These are phyloP conservation scores for Nephrotoma appendiculata DNA, from an alignment of 2,888 invertebrate species.

Conservation along the genomic window DNA sequence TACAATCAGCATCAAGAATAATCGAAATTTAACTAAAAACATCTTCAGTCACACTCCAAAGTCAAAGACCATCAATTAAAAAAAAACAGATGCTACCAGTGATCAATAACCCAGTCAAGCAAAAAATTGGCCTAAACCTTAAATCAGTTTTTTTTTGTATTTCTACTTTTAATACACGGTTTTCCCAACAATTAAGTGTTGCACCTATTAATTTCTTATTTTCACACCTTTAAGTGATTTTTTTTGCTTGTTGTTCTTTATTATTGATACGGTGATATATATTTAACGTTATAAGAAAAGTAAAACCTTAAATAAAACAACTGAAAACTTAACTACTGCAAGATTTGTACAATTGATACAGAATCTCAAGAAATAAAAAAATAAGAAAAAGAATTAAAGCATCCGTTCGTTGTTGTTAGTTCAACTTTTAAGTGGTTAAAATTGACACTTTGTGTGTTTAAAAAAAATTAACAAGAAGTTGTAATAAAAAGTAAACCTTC, in stretches of 20 bases:
- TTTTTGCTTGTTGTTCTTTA: not conserved
- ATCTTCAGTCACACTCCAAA: not conserved
- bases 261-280: not conserved
- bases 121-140: not conserved
- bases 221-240: not conserved
- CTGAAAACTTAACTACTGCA: not conserved
- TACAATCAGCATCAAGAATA: no score
- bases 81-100: not conserved
- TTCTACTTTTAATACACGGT: not conserved
- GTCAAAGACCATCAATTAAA: not conserved
- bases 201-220: not conserved
- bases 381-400: not conserved
- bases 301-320: not conserved
- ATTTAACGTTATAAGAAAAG: not conserved
- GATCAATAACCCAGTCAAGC: not conserved
- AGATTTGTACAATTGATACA: not conserved
- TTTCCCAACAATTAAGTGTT: not conserved
- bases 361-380: not conserved
- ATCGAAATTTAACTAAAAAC: no score
- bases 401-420: not conserved
- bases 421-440: not conserved
- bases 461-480: not conserved
- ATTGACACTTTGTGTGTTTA: not conserved
- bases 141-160: not conserved
- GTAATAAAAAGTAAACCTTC: not conserved